phyloP scores from a whole-genome alignment of 2,113 vertebrate species.

The Pteropus alecto region DNA sequence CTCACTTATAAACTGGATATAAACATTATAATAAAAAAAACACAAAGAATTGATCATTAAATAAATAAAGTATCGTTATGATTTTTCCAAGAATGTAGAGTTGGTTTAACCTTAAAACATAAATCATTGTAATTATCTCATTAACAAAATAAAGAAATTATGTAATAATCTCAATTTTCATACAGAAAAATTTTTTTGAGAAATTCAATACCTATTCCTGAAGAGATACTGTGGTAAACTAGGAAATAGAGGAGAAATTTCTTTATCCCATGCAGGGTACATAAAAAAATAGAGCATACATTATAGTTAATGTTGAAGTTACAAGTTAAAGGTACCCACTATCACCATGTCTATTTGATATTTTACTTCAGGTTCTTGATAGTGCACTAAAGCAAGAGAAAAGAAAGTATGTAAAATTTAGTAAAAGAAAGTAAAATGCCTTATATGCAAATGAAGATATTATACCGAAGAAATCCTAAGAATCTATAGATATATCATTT shows the following conservation, averaged over 20 bases:
- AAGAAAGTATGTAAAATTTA: neutral
- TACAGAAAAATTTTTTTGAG: neutral
- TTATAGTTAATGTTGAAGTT: neutral
- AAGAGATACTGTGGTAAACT: neutral
- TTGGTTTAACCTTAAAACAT: neutral
- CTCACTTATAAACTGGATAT: neutral
- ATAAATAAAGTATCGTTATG: neutral
- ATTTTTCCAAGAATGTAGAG: neutral
- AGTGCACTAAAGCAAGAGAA: neutral
- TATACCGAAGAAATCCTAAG: neutral
- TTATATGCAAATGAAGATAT: neutral
- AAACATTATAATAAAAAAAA: neutral
- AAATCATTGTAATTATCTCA: neutral
- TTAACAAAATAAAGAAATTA: neutral
- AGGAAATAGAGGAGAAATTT: neutral
- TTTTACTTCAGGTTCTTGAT: neutral
- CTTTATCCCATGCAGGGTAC: neutral
- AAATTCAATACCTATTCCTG: neutral
- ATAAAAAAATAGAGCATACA: neutral
- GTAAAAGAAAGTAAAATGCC: neutral
- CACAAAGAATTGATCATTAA: neutral
- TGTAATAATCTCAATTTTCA: neutral
- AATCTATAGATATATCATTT: neutral
- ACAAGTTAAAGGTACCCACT: neutral
- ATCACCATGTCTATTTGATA: neutral